Evolutionary conservation across 37 sponge, comb jelly and placozoan genomes (phyloP).

Genomic region (Spongilla lacustris): DNA sequence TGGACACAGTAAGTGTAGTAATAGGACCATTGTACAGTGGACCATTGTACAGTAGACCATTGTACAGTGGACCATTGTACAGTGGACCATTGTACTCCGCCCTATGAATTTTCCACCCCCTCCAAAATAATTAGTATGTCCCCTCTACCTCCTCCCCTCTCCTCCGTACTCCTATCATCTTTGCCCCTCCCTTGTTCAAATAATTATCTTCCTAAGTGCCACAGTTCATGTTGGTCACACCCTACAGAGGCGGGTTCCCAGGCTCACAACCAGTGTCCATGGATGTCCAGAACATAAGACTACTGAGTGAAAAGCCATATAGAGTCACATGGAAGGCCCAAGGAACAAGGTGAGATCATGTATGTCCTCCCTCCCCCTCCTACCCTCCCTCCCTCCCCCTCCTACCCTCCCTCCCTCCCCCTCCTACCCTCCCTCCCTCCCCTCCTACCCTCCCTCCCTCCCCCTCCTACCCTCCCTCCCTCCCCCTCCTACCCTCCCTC

Average conservation of each 20-base stretch:
- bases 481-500: neutral
- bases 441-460: neutral
- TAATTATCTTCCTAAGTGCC: too few species aligned
- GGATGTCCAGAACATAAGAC: constrained; percentile 75
- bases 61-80: too few species aligned
- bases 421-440: neutral
- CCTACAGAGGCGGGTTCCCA: constrained; percentile 77
- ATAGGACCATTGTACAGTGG: neutral
- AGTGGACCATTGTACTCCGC: too few species aligned
- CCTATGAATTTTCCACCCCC: too few species aligned
- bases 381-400: neutral
- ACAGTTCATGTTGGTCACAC: too few species aligned
- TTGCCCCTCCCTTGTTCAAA: neutral
- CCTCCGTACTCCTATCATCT: neutral
- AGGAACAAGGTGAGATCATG: constrained; percentile 83
- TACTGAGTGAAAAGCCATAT: constrained; percentile 78
- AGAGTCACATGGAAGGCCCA: constrained; percentile 99
- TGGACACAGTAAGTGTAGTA: constrained; percentile 67
- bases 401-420: neutral
- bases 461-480: neutral
- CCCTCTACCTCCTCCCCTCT: neutral
- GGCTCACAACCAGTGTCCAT: constrained; percentile 97
- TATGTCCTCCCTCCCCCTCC: neutral
- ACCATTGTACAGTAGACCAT: neutral
- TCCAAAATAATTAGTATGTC: neutral